Evolutionary conservation across 2,888 invertebrate species (phyloP).

Genomic region (Choristoneura rosaceana): DNA sequence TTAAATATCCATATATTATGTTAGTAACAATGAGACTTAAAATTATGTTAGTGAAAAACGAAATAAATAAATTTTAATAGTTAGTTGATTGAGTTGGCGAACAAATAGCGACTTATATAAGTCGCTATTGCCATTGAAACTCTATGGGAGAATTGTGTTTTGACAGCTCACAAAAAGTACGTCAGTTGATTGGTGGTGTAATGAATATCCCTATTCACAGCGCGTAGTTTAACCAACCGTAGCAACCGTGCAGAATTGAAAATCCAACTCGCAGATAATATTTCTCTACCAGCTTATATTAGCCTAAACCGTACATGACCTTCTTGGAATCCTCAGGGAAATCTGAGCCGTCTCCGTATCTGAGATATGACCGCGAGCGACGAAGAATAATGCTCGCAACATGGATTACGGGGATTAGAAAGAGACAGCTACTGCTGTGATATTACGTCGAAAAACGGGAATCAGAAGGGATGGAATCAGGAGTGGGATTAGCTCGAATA

Average conservation of each 20-base stretch:
- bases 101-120: no score
- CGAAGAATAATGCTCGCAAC: constrained; percentile 41
- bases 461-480: constrained; percentile 15
- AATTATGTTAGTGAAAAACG: no score
- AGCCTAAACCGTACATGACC: constrained; percentile 35
- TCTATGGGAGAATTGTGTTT: no score
- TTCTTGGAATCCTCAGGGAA: constrained; percentile 30
- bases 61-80: no score
- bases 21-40: no score
- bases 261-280: constrained; percentile 24
- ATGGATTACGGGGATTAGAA: constrained; percentile 37
- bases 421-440: constrained; percentile 25
- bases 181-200: no score
- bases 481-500: neutral
- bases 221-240: neutral
- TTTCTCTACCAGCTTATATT: constrained; percentile 30
- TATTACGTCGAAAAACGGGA: constrained; percentile 32
- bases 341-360: constrained; percentile 8
- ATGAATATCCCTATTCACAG: no score
- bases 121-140: no score
- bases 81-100: no score
- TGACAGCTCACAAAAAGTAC: no score
- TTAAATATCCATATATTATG: no score
- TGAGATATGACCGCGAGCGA: constrained; percentile 35
- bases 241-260: constrained; percentile 5